Evolutionary conservation across 2,888 invertebrate species (phyloP).

Genomic region (Leptothorax acervorum): DNA sequence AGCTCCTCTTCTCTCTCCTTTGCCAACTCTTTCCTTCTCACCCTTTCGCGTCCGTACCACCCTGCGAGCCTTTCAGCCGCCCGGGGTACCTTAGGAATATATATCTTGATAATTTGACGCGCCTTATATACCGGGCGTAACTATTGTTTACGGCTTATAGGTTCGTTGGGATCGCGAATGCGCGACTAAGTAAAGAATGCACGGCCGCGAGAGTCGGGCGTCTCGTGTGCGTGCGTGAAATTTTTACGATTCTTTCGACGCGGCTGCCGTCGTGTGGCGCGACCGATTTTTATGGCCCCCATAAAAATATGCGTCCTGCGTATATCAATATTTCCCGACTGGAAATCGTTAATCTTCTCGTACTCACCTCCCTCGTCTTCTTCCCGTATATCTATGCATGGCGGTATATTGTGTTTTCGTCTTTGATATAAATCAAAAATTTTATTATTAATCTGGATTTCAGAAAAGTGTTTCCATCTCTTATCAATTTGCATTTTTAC

Average conservation of each 20-base stretch:
- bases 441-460: slow-evolving; percentile 7
- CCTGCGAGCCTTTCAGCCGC: slow-evolving; percentile 44
- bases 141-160: slow-evolving; percentile 82
- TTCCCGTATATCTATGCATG: neutral
- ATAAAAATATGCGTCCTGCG: slow-evolving; percentile 52
- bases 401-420: neutral
- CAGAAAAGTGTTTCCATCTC: neutral
- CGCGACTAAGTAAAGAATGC: slow-evolving; percentile 75
- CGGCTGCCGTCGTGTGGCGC: neutral
- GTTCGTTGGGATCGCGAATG: slow-evolving; percentile 66
- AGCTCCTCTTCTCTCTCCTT: slow-evolving; percentile 47
- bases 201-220: slow-evolving; percentile 10
- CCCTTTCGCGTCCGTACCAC: neutral
- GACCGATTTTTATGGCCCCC: slow-evolving; percentile 51
- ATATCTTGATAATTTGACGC: slow-evolving; percentile 83
- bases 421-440: slow-evolving; percentile 16
- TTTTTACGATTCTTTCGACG: slow-evolving; percentile 55
- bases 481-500: neutral
- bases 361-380: no score
- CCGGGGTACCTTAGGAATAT: slow-evolving; percentile 69
- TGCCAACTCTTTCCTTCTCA: neutral
- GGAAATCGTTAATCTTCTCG: slow-evolving; percentile 39
- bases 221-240: slow-evolving; percentile 42
- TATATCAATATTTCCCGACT: slow-evolving; percentile 52
- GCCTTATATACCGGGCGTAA: slow-evolving; percentile 78